Percentiles rank a stretch among this genome's conserved stretches.
phyloP scores from a whole-genome alignment of 2,113 vertebrate genomes.

The Seriola rivoliana region DNA sequence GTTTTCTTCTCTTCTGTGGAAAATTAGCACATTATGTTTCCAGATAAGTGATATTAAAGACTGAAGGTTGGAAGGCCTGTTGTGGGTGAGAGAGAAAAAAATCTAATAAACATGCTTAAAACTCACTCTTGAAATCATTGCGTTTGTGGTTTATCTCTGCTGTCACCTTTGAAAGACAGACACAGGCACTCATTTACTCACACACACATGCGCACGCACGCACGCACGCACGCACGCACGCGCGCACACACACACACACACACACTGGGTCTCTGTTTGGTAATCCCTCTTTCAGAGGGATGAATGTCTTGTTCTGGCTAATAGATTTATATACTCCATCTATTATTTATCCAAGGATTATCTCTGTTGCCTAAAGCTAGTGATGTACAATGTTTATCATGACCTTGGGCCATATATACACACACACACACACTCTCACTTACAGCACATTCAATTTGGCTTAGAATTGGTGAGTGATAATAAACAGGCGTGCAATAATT shows the following conservation, averaged over 20 bases:
- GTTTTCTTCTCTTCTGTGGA: constrained; percentile 6
- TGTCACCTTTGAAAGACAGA: constrained; percentile 17
- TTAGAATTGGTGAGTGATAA: constrained; percentile 60
- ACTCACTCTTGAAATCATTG: constrained; percentile 13
- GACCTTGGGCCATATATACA: constrained; percentile 73
- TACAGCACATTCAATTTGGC: constrained; percentile 50
- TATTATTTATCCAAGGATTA: constrained; percentile 79
- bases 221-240: constrained; percentile 17
- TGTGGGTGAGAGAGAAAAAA: not conserved
- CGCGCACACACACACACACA: constrained; percentile 28
- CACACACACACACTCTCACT: constrained; percentile 21
- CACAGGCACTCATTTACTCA: not conserved
- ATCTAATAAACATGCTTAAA: constrained; percentile 21
- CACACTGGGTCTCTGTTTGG: constrained; percentile 34
- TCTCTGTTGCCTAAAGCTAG: constrained; percentile 63
- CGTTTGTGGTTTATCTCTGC: constrained; percentile 13
- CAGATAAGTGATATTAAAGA: constrained; percentile 33
- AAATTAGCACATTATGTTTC: constrained; percentile 16
- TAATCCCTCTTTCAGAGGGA: constrained; percentile 60
- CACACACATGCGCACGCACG: not conserved
- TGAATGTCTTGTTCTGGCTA: constrained; percentile 68
- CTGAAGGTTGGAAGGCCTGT: not conserved
- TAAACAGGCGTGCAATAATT: constrained; percentile 77
- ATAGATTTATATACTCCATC: constrained; percentile 77
- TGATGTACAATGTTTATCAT: constrained; percentile 70